A percentile compares a stretch with the other conserved stretches of the same genome.
These are phyloP conservation scores for Gasterosteus nipponicus DNA, from an alignment of 2,113 vertebrate genomes.

Conservation along the genomic window DNA sequence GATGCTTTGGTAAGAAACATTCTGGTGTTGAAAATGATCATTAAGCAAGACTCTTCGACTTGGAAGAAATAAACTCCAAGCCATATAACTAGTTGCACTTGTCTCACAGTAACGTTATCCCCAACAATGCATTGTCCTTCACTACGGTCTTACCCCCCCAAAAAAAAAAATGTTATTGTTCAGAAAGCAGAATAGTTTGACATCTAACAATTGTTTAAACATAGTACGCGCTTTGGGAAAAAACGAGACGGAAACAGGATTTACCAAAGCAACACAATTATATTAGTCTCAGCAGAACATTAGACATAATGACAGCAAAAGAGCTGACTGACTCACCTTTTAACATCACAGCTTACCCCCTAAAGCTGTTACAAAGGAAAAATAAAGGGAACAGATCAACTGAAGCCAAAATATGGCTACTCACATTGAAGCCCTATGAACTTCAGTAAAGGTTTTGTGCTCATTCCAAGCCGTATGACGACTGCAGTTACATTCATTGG, in stretches of 20 bases:
- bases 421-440: too few relatives aligned
- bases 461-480: background rate
- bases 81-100: background rate
- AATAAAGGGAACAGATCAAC: background rate
- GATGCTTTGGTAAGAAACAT: too few relatives aligned
- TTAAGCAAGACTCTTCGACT: background rate
- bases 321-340: too few relatives aligned
- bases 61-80: background rate
- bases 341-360: background rate
- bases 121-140: background rate
- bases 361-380: background rate
- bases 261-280: background rate
- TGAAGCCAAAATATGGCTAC: background rate
- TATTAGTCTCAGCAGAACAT: background rate
- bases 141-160: too few relatives aligned
- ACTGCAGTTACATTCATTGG: constrained; percentile 3
- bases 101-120: background rate
- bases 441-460: background rate
- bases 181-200: background rate
- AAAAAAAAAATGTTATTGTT: too few relatives aligned
- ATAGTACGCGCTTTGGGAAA: background rate
- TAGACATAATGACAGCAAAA: background rate
- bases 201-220: background rate
- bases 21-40: too few relatives aligned
- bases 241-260: background rate